Evolutionary conservation across 2,888 invertebrate species (phyloP).

Genomic region (Epiperipatus broadwayi): DNA sequence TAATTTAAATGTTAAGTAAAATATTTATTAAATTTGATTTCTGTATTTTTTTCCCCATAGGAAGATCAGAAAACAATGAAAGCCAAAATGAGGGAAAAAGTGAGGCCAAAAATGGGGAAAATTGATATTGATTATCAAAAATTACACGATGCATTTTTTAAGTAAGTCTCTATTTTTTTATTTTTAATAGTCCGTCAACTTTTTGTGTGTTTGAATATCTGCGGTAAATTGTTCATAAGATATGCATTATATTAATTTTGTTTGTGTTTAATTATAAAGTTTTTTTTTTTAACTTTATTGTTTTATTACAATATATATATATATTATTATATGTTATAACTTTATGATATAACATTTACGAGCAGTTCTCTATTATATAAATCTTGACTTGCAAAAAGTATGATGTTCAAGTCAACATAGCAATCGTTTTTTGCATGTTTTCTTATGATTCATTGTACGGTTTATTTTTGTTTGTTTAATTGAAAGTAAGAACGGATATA

Average conservation of each 20-base stretch:
- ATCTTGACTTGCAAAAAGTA: too few relatives aligned
- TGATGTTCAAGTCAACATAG: too few relatives aligned
- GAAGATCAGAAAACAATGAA: constrained; percentile 84
- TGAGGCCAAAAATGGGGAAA: constrained; percentile 92
- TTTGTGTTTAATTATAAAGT: not conserved
- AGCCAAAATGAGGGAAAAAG: constrained; percentile 89
- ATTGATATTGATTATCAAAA: constrained; percentile 99
- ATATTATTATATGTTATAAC: not conserved
- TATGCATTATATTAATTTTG: not conserved
- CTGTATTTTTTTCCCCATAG: constrained; percentile 16
- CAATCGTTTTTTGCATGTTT: too few relatives aligned
- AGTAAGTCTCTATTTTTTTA: constrained; percentile 40
- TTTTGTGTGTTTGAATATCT: not conserved
- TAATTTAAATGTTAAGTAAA: too few relatives aligned
- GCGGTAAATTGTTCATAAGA: not conserved
- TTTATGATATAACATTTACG: too few relatives aligned
- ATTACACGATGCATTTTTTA: constrained; percentile 95
- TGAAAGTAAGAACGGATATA: too few relatives aligned
- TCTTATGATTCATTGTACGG: too few relatives aligned
- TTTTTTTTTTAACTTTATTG: not conserved
- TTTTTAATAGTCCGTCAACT: not conserved
- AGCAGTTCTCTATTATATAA: too few relatives aligned
- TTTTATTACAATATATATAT: not conserved
- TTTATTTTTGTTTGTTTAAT: too few relatives aligned
- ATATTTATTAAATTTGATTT: constrained; percentile 1